Evolutionary conservation across 1,140 invertebrate genomes (phyloP).

Genomic region (Ptiloglossa arizonensis): DNA sequence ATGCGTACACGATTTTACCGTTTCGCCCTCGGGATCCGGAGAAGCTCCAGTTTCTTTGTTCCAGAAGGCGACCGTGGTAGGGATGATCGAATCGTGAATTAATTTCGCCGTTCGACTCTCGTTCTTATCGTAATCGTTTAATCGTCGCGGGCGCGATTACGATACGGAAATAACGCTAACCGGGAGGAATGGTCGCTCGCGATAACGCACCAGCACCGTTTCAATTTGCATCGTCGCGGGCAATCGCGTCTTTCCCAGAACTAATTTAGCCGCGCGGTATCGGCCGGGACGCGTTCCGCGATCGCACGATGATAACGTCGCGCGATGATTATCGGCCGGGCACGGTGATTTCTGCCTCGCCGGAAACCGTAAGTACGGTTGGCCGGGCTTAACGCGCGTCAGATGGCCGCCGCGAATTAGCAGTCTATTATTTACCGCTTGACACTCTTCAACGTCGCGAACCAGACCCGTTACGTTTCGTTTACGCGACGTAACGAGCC

Average conservation of each 20-base stretch:
- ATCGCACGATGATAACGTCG: slow-evolving; percentile 40
- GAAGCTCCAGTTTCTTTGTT: too few species aligned
- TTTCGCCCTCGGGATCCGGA: too few species aligned
- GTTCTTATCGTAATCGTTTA: slow-evolving; percentile 18
- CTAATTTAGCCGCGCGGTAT: slow-evolving; percentile 40
- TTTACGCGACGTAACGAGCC: not conserved
- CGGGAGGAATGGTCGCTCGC: not conserved
- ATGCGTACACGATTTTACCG: too few species aligned
- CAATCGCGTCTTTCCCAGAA: slow-evolving; percentile 47
- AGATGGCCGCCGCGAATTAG: slow-evolving; percentile 50
- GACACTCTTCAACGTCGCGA: slow-evolving; percentile 46
- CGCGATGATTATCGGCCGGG: slow-evolving; percentile 46
- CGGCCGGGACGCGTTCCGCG: slow-evolving; percentile 17
- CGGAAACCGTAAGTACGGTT: slow-evolving; percentile 45
- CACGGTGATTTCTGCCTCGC: slow-evolving; percentile 43
- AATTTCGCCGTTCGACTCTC: too few species aligned
- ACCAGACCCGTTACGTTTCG: slow-evolving; percentile 28
- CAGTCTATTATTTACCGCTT: slow-evolving; percentile 53
- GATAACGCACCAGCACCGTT: slow-evolving; percentile 8
- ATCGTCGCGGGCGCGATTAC: slow-evolving; percentile 2
- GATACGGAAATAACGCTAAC: not conserved
- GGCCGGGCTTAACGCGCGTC: slow-evolving; percentile 22
- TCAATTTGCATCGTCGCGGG: slow-evolving; percentile 41
- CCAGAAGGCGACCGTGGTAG: too few species aligned
- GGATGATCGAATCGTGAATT: not conserved